Evolutionary conservation across 2,888 invertebrate species (phyloP).

Genomic region (Diplazon laetatorius): DNA sequence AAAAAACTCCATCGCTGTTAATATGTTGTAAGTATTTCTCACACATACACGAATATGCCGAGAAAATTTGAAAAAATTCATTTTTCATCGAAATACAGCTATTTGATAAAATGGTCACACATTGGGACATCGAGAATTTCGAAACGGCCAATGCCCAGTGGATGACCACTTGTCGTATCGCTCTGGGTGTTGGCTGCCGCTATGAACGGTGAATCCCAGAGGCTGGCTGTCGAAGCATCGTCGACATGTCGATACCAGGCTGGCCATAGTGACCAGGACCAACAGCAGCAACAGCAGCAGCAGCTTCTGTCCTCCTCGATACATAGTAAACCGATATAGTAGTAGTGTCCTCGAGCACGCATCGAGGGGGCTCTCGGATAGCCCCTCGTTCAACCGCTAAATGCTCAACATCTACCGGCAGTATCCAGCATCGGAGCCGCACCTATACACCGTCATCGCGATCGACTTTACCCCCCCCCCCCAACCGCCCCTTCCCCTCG

Average conservation of each 20-base stretch:
- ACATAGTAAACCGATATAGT: slow-evolving; percentile 68
- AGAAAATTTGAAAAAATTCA: neutral
- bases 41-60: neutral
- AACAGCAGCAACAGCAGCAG: slow-evolving; percentile 60
- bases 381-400: slow-evolving; percentile 78
- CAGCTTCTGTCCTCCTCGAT: slow-evolving; percentile 73
- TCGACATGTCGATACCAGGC: slow-evolving; percentile 82
- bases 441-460: slow-evolving; percentile 59
- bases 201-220: slow-evolving; percentile 37
- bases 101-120: slow-evolving; percentile 2
- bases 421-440: slow-evolving; percentile 56
- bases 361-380: slow-evolving; percentile 60
- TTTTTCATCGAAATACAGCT: neutral
- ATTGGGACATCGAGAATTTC: neutral
- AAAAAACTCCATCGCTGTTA: neutral
- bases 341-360: slow-evolving; percentile 73
- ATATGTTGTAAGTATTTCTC: neutral
- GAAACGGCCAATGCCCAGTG: slow-evolving; percentile 9
- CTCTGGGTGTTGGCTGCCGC: neutral
- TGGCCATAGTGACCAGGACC: slow-evolving; percentile 66
- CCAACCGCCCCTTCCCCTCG: neutral
- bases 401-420: slow-evolving; percentile 73
- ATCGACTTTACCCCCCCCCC: slow-evolving; percentile 58
- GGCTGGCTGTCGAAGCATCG: slow-evolving; percentile 66
- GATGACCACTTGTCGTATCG: slow-evolving; percentile 20